Conservation (phyloP, 1,140 invertebrate species). For the Dendroctonus valens region DNA sequence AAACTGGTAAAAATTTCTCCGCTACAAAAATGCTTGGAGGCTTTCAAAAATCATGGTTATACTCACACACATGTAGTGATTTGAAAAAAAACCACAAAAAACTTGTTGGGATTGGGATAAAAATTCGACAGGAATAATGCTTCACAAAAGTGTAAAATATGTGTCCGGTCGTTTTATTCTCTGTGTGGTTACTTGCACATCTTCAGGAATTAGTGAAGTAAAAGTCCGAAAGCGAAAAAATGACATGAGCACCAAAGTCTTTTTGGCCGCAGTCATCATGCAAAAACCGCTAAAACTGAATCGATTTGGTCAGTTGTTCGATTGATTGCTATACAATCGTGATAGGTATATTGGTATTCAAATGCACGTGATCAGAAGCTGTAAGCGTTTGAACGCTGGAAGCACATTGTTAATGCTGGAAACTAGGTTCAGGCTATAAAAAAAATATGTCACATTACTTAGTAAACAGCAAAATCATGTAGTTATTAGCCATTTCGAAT, state of each 20-base stretch:
- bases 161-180: slow-evolving; percentile 32
- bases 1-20: slow-evolving; percentile 45
- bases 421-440: no score
- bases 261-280: slow-evolving; percentile 18
- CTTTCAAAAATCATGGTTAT: slow-evolving; percentile 39
- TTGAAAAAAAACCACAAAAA: slow-evolving; percentile 33
- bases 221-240: slow-evolving; percentile 2
- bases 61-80: slow-evolving; percentile 53
- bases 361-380: slow-evolving; percentile 52
- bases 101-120: slow-evolving; percentile 6
- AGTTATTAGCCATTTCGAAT: no score
- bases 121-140: no score
- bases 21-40: slow-evolving; percentile 53
- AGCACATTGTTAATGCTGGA: no score
- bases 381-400: background rate
- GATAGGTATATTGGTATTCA: slow-evolving; percentile 62
- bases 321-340: slow-evolving; percentile 36
- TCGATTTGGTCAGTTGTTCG: no score
- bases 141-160: slow-evolving; percentile 11
- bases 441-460: no score
- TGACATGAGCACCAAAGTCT: slow-evolving; percentile 28
- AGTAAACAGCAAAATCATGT: no score
- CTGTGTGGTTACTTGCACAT: slow-evolving; percentile 28
- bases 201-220: background rate
- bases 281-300: slow-evolving; percentile 1